A percentile compares a stretch with the other conserved stretches of the same genome.
Conservation (phyloP, 37 sponge, comb jelly and placozoan species). For the Axinella damicornis region DNA sequence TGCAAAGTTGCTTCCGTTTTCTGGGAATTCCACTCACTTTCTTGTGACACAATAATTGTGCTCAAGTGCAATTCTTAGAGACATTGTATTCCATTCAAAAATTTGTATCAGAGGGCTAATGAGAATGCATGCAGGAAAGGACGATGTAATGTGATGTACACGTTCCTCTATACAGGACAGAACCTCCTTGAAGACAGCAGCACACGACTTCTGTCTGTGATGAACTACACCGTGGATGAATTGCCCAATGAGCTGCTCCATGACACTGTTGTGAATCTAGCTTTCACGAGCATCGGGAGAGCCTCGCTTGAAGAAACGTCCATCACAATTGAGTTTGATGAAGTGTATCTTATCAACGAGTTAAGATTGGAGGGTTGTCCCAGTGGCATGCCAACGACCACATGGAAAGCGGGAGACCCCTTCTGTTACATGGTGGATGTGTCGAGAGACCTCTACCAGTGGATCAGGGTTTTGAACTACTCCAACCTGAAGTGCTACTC, state of each 20-base stretch:
- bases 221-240: background rate
- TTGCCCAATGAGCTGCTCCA: background rate
- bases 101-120: no score
- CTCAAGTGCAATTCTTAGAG: no score
- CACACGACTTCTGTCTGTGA: background rate
- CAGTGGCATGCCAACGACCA: background rate
- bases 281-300: background rate
- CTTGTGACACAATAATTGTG: no score
- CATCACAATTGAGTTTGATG: background rate
- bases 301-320: background rate
- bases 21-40: no score
- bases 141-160: no score
- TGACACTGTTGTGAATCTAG: background rate
- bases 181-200: background rate
- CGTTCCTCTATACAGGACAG: background rate
- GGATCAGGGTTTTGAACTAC: background rate
- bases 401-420: background rate
- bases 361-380: background rate
- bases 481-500: slow-evolving; percentile 4
- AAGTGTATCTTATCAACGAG: background rate
- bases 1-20: no score
- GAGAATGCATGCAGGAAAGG: no score
- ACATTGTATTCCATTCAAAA: no score
- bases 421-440: background rate
- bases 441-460: background rate